A percentile compares a stretch with the other conserved stretches of the same genome.
Conservation (phyloP, 2,113 vertebrate genomes). For the Dasyurus viverrinus region DNA sequence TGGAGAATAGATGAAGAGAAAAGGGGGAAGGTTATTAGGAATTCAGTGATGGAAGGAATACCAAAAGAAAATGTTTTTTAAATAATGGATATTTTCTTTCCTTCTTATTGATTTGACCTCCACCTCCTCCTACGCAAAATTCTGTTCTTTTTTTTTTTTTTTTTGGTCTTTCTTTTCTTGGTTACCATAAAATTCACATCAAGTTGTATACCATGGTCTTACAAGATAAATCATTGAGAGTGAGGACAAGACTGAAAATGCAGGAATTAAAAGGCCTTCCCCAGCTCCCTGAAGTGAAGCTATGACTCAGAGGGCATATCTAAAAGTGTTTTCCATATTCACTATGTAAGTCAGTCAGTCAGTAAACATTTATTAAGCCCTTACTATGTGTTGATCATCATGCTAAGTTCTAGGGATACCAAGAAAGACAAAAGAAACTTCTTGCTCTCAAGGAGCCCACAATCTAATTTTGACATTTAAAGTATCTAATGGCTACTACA, state of each 20-base stretch:
- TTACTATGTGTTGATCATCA: background rate
- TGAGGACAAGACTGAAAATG: background rate
- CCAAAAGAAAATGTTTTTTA: background rate
- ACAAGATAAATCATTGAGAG: background rate
- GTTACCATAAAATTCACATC: background rate
- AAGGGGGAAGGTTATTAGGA: background rate
- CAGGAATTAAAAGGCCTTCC: background rate
- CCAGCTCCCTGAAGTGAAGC: background rate
- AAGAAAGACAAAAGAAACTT: background rate
- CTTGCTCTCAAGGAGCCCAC: background rate
- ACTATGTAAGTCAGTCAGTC: background rate
- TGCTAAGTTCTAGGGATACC: background rate
- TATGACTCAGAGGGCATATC: background rate
- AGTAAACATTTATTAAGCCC: background rate
- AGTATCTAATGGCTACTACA: background rate
- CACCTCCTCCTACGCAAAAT: background rate
- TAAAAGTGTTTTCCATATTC: background rate
- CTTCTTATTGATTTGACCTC: background rate
- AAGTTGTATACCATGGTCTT: background rate
- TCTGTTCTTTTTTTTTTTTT: background rate
- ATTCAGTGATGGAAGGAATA: background rate
- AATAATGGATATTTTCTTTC: background rate
- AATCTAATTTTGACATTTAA: background rate
- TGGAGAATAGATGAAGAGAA: background rate
- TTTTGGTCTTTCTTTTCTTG: background rate